Evolutionary conservation across 2,113 vertebrate species (phyloP), one percentile per base, ranked within the genome.

Genomic region (Tragelaphus scriptus): DNA sequence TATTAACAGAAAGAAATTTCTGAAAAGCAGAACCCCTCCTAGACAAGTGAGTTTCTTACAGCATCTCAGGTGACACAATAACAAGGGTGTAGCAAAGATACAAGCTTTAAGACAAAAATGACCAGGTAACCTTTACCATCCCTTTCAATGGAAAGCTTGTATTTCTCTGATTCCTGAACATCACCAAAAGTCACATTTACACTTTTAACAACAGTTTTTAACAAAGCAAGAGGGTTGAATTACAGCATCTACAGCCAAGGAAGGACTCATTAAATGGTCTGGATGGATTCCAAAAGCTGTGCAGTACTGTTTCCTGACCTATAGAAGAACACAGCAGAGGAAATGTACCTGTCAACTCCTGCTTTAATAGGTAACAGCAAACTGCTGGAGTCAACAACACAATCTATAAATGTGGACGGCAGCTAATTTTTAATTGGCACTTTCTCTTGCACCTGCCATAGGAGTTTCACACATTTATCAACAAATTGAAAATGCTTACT

Each of bases 391-490:
- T 92, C 97, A 90, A 88, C 96, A 97, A 65, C 91, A 89, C 94
- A 55, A 59, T 49, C 93, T 95, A 80, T 51, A 94, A 96, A 94
- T 93, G 94, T 85, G 92, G 51, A 65, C 47, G 94, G 84, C 68
- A 71, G 97, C 97, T 96, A 88, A 97, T 88, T 96, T 95, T 96
- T 95, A 97, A 97, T 95, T 96, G 97, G 97, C 80, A 79, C 88
- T 92, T 94, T 88, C 88, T 92, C 90, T 53, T 79, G 88, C 92
- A 97, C 94, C 97, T 98, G 96, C 95, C 85, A 40, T 8, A 30
- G 17, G 77, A 95, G 75, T 91, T 94, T 86, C 90, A 32, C 97
- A 30, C 93, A 88, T 92, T 92, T 95, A 58, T 92, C 94, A 81
- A 96, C 95, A 51, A 82, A 21, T 2, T n/a, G 88, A 95, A 97